Base-by-base conservation (phyloP, 2,113 vertebrate species). In the Lepidothrix coronata region DNA sequence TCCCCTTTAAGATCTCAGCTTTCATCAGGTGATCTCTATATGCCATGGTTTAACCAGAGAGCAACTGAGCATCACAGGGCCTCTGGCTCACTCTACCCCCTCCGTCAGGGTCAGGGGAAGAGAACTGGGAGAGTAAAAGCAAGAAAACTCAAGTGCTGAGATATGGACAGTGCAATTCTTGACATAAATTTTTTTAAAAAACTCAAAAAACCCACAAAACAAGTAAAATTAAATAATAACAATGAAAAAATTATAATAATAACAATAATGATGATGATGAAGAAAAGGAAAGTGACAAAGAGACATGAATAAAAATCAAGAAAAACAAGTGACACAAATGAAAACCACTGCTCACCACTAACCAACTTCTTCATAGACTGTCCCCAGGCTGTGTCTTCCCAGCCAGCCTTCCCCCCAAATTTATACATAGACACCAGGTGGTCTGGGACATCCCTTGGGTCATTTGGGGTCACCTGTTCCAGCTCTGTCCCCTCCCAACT, bases 391-490 rank as follows among this genome's bases (percentile, higher is more conserved):
- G 7, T 15, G 12, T 2, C 6, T 9, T 17, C 33, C 51, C 12
- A 20, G 5, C 24, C 28, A 51, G 20, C 13, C 43, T 44, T 51
- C 13, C 23, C 27, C 15, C 31, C 57, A 51, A 14, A 17, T 37
- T 58, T 44, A 8, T 15, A 11, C 18, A 11, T 33, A n/a, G 27
- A 9, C 12, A 20, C 39, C 0, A 0, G 3, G 17, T 11, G 11
- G 5, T n/a, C 33, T 58, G 43, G 80, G 37, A 20, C 9, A 14
- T 24, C 19, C 27, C 19, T 59, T 46, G 6, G 41, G 12, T 31
- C 30, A 54, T 15, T 9, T 15, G n/a, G 16, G 13, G n/a, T 33
- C 30, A 70, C 30, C 19, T 84, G 25, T 49, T 35, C 27, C 19
- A 33, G 17, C 43, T 51, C 14, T 28, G 7, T n/a, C 13, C 39